Base-by-base conservation (phyloP, 2,888 invertebrate species). In the Pogonocherus hispidulus region DNA sequence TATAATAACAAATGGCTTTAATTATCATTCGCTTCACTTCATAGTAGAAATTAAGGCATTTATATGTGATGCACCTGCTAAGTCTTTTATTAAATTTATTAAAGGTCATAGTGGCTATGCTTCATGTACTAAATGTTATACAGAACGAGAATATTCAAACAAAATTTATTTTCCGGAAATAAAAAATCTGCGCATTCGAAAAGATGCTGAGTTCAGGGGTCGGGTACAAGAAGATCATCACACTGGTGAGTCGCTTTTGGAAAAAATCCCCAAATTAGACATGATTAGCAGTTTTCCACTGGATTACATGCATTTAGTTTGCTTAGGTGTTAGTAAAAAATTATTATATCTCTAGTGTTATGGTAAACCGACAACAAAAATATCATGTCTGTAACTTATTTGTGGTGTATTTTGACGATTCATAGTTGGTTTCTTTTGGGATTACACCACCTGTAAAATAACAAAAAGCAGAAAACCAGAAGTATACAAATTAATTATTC, bases 221-320 rank as follows among this genome's bases (percentile, higher is more conserved):
- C n/a, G 5, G 16, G n/a, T 41, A 5, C 41, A 41, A 41, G 41
- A 41, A 41, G 37, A 37, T 6, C 37, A 37, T 37, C 37, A 37
- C 37, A 37, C 14, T 14, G 41, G 41, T 14, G 16, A n/a, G n/a
- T 41, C 41, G 16, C 14, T 41, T 14, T 14, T 41, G n/a, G 41
- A 41, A 41, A 41, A 41, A 14, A 14, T 41, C 2, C 41, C 14
- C 16, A 41, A 41, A 41, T n/a, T 66, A 46, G 54, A 66, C 19
- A 66, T 66, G 66, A 52, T 66, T 9, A 52, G 44, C 3, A 51
- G 27, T n/a, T 66, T 66, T 44, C 65, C 65, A 16, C 27, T 66
- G 9, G 51, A 66, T 19, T 59, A 57, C 23, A 66, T 66, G 65
- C 65, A 66, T 41, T 41, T 66, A 16, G 46, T 72, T 23, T 72